Evolutionary conservation across 2,888 invertebrate species (phyloP).

Genomic region (Calameuta filiformis): DNA sequence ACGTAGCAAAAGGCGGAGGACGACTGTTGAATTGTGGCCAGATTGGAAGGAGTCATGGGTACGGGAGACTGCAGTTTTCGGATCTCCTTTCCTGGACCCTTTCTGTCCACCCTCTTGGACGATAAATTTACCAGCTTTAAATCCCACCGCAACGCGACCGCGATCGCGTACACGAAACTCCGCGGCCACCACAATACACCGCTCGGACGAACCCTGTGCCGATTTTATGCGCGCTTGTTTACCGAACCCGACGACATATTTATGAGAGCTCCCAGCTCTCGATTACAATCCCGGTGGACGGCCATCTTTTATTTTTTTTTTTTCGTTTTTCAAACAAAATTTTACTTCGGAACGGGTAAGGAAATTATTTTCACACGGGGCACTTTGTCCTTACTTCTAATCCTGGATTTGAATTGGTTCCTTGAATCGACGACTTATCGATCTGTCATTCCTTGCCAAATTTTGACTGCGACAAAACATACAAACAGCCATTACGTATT

Average conservation of each 20-base stretch:
- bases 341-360: slow-evolving; percentile 18
- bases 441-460: background rate
- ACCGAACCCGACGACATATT: slow-evolving; percentile 49
- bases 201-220: slow-evolving; percentile 23
- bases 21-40: slow-evolving; percentile 40
- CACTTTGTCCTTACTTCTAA: background rate
- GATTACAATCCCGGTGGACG: slow-evolving; percentile 36
- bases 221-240: slow-evolving; percentile 47
- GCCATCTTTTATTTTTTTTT: background rate
- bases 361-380: slow-evolving; percentile 18
- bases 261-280: slow-evolving; percentile 33
- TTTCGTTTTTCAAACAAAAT: background rate
- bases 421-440: background rate
- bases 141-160: slow-evolving; percentile 38
- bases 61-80: slow-evolving; percentile 35
- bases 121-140: slow-evolving; percentile 56
- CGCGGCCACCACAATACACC: slow-evolving; percentile 1
- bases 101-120: slow-evolving; percentile 28
- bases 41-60: slow-evolving; percentile 22
- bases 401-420: background rate
- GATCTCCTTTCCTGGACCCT: slow-evolving; percentile 37
- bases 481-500: background rate
- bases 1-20: slow-evolving; percentile 12
- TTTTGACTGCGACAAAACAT: background rate
- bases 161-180: slow-evolving; percentile 24